Evolutionary conservation across 2,113 vertebrate genomes (phyloP), one percentile per base, ranked within the genome.

Genomic region (Silurus asotus): DNA sequence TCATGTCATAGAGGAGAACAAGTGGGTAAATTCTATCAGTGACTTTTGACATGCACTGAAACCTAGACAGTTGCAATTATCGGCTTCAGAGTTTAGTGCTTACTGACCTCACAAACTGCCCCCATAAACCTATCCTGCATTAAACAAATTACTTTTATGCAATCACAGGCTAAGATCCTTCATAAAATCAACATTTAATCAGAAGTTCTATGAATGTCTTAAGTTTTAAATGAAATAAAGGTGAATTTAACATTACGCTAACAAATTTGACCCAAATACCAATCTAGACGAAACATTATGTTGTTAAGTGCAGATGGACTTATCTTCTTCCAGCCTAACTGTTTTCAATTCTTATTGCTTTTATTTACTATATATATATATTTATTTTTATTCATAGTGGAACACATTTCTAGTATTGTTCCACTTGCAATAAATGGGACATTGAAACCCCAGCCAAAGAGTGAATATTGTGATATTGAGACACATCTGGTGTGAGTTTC

Each of bases 301-400:
- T 48, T 48, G 28, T 80, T 61, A 48, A 11, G 4, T 23, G 28
- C 56, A 80, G 28, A 6, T 45, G 28, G 19, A 61, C 15, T 56
- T 23, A 80, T 80, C 77, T 48, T 80, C 77, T 61, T 61, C 56
- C 77, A 80, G 56, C 77, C 13, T 61, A 61, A 45, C 8, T 80
- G 76, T 9, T 79, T 79, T 59, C 25, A 59, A 37, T 79, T 37
- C 25, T 19, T 79, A 58, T 59, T 79, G 25, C 15, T 80, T 80
- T 80, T 10, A 59, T 61, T 61, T 6, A 23, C 28, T 45, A 28
- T 80, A 37, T 37, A 37, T 37, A 37, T 37, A 37, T 37, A 37
- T 37, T 37, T 37, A 37, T 37, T 37, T 37, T 37, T 37, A 37
- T 11, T 25, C 55, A 28, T 78, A 9, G 48, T 49, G 48, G 19